Conservation (phyloP, 2,888 invertebrate species). For the Tricholauxania praeusta region DNA sequence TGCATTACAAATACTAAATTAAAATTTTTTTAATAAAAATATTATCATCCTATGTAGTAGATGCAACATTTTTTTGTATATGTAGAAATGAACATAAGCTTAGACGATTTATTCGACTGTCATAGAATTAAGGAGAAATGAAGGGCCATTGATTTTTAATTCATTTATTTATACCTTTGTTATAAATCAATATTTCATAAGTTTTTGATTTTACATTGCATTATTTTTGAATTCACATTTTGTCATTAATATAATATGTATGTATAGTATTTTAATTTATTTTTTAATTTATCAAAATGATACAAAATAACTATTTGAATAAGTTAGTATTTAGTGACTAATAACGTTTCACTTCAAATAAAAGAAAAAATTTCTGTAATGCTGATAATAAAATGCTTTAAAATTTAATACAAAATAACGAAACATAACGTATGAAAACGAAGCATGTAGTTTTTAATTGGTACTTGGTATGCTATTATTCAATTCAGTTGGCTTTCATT, state of each 20-base stretch:
- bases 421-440: no score
- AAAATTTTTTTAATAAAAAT: no score
- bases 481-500: conserved; percentile 25
- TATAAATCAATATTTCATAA: conserved; percentile 41
- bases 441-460: no score
- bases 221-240: conserved; percentile 36
- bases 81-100: no score
- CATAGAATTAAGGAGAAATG: no score
- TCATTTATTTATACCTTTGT: conserved; percentile 36
- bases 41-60: no score
- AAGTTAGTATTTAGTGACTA: conserved; percentile 8
- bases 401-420: no score
- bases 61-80: no score
- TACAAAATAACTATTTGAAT: conserved; percentile 8
- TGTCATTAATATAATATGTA: conserved; percentile 38
- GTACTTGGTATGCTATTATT: not conserved
- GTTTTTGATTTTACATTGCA: conserved; percentile 49
- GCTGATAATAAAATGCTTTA: not conserved
- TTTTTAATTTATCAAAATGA: no score
- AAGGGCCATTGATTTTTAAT: no score
- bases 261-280: not conserved
- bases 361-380: conserved; percentile 33
- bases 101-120: no score
- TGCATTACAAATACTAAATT: no score
- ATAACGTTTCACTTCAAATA: conserved; percentile 15